Evolutionary conservation across 2,888 invertebrate genomes (phyloP).

Genomic region (Apantesis nais): DNA sequence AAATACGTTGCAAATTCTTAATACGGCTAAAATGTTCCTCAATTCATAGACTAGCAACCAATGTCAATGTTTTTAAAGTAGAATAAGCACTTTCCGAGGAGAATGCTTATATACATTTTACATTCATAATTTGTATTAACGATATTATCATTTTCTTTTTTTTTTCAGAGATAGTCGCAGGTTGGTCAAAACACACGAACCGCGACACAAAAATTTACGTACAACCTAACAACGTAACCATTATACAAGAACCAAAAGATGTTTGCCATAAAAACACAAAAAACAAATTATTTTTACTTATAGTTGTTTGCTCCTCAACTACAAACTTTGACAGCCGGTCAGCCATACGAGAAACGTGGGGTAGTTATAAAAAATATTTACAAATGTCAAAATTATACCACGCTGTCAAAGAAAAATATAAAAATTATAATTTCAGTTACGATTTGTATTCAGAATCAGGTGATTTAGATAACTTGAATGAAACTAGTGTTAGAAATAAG

Average conservation of each 20-base stretch:
- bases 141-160: not conserved
- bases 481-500: slow-evolving; percentile 49
- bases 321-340: slow-evolving; percentile 87
- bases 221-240: slow-evolving; percentile 88
- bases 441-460: slow-evolving; percentile 57
- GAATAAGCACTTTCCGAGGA: too few relatives aligned
- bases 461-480: slow-evolving; percentile 41
- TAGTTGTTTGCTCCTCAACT: slow-evolving; percentile 91
- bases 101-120: too few relatives aligned
- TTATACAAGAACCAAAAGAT: slow-evolving; percentile 86
- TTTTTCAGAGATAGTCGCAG: slow-evolving; percentile 81
- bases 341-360: slow-evolving; percentile 91
- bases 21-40: not conserved
- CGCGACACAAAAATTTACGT: slow-evolving; percentile 90
- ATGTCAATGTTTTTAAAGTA: too few relatives aligned
- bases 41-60: too few relatives aligned
- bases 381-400: slow-evolving; percentile 62
- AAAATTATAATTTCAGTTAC: slow-evolving; percentile 71
- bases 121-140: too few relatives aligned
- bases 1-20: too few relatives aligned
- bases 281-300: slow-evolving; percentile 86
- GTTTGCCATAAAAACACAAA: slow-evolving; percentile 76
- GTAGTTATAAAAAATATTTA: slow-evolving; percentile 74
- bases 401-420: slow-evolving; percentile 63
- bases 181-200: slow-evolving; percentile 91